Evolutionary conservation across 2,797 vertebrate species (phyloP), one percentile per base, ranked within the genome.

Genomic region (Nasua narica): DNA sequence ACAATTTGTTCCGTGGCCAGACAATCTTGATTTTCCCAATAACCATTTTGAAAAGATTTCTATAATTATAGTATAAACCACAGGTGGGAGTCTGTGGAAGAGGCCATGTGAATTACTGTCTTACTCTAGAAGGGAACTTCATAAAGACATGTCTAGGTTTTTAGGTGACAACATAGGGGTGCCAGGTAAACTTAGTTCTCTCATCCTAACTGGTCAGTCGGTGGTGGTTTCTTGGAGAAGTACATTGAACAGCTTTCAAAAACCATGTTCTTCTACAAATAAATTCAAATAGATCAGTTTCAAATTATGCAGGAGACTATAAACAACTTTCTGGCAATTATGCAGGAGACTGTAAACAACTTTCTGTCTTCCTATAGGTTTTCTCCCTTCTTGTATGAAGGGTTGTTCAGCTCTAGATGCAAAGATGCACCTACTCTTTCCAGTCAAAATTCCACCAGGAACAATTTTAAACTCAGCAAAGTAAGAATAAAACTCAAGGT

Each of bases 1-100:
- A 67, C n/a, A 74, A 54, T 77, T 46, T 79, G 12, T 89, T 67
- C n/a, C 19, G n/a, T 50, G 25, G 7, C 29, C 32, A 93, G 40
- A 94, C 29, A 27, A 85, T 40, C n/a, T 91, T 91, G 48, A 85
- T 46, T 91, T 84, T 78, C n/a, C 46, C 32, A 58, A 10, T 72
- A 86, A 50, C 72, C 60, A 81, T 91, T 91, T 81, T 74, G 40
- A 85, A 96, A 94, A 67, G 5, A 79, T 11, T 81, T 86, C 32
- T 95, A 9, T 79, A 58, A 69, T 50, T 82, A 70, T 10, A 69
- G 9, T 32, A 9, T 19, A 56, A 69, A 19, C 69, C 35, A 48
- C 27, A 92, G 46, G n/a, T 46, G 54, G 81, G 19, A 94, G 37
- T 48, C 2, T 32, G 14, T 86, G 8, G 16, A 89, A 70, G 43